These are phyloP conservation scores for Harpalus rubripes DNA, from an alignment of 2,888 invertebrate genomes.

Conservation along the genomic window DNA sequence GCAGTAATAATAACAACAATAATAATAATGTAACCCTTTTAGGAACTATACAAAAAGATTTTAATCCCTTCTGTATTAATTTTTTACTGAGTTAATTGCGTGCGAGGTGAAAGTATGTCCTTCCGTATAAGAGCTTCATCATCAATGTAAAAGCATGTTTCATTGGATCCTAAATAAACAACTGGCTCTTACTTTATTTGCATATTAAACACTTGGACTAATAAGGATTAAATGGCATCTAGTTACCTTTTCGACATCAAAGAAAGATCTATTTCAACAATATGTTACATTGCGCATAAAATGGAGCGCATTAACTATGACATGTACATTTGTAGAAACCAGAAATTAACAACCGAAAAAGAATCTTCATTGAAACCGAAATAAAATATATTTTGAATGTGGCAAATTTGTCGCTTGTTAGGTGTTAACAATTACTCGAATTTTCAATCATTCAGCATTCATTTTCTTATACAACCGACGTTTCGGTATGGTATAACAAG, in stretches of 20 bases:
- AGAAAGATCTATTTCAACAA: slow-evolving; percentile 37
- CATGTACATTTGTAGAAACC: no score
- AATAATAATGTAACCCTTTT: not conserved
- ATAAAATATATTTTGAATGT: no score
- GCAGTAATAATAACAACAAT: no score
- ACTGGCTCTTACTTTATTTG: slow-evolving; percentile 17
- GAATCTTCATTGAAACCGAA: no score
- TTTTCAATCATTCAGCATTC: no score
- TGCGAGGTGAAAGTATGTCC: not conserved
- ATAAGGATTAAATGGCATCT: slow-evolving; percentile 29
- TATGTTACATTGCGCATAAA: slow-evolving; percentile 1
- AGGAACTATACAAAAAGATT: not conserved
- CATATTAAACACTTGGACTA: slow-evolving; percentile 22
- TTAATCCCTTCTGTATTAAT: not conserved
- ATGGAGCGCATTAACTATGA: not conserved
- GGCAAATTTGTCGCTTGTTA: no score
- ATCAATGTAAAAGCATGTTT: slow-evolving; percentile 18
- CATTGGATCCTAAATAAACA: slow-evolving; percentile 41
- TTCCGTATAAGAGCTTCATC: slow-evolving; percentile 22
- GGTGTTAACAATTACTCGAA: no score
- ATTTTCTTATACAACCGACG: no score
- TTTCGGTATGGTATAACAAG: no score
- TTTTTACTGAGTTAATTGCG: not conserved
- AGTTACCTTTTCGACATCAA: slow-evolving; percentile 44
- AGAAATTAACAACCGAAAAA: no score